Base-by-base conservation (phyloP, 2,797 vertebrate species). In the Toxotes lorentzi region DNA sequence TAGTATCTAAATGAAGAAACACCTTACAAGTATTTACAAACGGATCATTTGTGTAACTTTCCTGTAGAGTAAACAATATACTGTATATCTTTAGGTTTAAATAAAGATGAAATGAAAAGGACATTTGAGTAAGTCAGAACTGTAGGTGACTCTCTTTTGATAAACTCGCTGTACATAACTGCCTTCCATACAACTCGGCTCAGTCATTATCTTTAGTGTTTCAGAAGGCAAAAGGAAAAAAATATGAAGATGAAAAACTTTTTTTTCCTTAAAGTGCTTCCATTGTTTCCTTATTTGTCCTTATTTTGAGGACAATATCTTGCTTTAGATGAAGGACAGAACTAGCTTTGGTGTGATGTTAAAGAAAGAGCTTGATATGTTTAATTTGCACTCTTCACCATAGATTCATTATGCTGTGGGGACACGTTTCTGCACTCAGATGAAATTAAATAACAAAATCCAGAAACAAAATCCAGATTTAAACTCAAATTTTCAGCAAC, bases 41-140 rank as follows among this genome's bases (percentile, higher is more conserved):
- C 95, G 96, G 95, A 96, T 97, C 95, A 97, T 97, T 98, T 97
- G 96, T 97, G 95, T 97, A 97, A 96, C 94, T 97, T 97, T 97
- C 96, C 96, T 98, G 96, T 97, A 98, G 96, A 97, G 95, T 97
- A 97, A 93, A 96, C 96, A 95, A 94, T 92, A 90, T 91, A 86
- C 78, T 98, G 96, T 98, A 97, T 98, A 99, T 97, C 96, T 97
- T 90, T 97, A 99, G 97, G 94, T 93, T 94, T 92, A 88, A 92
- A 93, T 89, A 84, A 91, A 87, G 71, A 70, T 82, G 51, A 87
- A 78, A 74, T 86, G 72, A 96, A 96, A 95, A 94, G 94, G 95
- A 95, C 95, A 95, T 97, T 97, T 96, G 96, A 97, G 94, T 97
- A 96, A 96, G 95, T 96, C 95, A 95, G 93, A 96, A 96, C 95